Evolutionary conservation across 2,113 vertebrate genomes (phyloP).

Genomic region (Maccullochella peelii): DNA sequence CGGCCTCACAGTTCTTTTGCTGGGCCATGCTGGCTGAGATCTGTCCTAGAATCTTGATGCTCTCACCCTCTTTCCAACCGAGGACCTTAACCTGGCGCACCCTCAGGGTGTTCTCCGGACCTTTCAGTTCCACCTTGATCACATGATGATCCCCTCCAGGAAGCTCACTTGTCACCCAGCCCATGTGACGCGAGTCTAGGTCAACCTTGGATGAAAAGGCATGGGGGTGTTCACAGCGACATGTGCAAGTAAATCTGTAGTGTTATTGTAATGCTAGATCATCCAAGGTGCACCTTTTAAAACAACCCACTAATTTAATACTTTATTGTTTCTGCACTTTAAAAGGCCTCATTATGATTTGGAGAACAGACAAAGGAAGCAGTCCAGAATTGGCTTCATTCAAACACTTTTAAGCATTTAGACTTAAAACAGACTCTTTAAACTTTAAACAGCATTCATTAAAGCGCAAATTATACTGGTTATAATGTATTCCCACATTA

Average conservation of each 20-base stretch:
- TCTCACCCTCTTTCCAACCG: constrained; percentile 98
- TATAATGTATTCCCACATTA: neutral
- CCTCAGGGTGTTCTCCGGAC: constrained; percentile 97
- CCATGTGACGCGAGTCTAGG: constrained; percentile 97
- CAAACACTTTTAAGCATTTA: too few species aligned
- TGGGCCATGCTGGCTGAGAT: constrained; percentile 96
- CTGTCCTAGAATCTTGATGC: constrained; percentile 95
- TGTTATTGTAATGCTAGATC: neutral
- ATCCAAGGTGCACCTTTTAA: neutral
- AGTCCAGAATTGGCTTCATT: too few species aligned
- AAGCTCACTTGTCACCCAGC: constrained; percentile 98
- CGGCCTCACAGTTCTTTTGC: constrained; percentile 97
- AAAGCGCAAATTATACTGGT: neutral
- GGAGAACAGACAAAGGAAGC: neutral
- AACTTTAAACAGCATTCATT: neutral
- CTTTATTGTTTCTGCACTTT: neutral
- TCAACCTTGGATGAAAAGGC: constrained; percentile 86
- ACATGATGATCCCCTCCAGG: constrained; percentile 96
- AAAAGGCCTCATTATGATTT: neutral
- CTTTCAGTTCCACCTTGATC: constrained; percentile 97
- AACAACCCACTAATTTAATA: neutral
- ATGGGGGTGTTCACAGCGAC: neutral
- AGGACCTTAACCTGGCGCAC: constrained; percentile 98
- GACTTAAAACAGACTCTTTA: neutral
- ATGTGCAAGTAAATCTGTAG: neutral